phyloP scores from a whole-genome alignment of 2,113 vertebrate genomes.

The Beaufortia kweichowensis region DNA sequence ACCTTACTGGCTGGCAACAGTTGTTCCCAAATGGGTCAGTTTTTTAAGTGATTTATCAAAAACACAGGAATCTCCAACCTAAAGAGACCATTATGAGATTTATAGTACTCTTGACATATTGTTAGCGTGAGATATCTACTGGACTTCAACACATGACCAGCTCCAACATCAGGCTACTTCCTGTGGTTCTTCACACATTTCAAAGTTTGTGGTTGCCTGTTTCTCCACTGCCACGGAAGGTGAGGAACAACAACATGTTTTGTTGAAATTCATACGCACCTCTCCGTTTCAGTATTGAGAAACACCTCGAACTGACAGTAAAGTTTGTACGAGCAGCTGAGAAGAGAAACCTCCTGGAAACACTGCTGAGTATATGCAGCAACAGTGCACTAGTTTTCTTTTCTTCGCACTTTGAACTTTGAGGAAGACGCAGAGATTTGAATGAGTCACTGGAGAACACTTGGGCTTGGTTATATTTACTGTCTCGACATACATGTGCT shows the following conservation, averaged over 20 bases:
- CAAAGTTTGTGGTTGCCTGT: neutral
- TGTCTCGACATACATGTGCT: neutral
- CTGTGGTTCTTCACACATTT: neutral
- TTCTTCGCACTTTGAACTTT: neutral
- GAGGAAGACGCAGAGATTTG: neutral
- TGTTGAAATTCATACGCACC: neutral
- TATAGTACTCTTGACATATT: neutral
- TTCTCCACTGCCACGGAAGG: neutral
- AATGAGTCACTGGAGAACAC: conserved; percentile 26
- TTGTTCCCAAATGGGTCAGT: neutral
- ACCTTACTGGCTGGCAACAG: no score
- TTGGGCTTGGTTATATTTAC: conserved; percentile 39
- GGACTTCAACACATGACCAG: neutral
- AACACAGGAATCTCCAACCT: no score
- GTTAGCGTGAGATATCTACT: neutral
- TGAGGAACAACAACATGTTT: neutral
- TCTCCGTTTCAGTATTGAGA: neutral
- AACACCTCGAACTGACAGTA: neutral
- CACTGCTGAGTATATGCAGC: neutral
- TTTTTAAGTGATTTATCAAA: neutral
- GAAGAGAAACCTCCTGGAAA: neutral
- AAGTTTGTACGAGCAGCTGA: neutral
- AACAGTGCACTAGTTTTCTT: neutral
- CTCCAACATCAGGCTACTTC: neutral
- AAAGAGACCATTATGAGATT: neutral